These are phyloP conservation scores for Cairina moschata DNA, from an alignment of 2,113 vertebrate genomes.

Conservation along the genomic window DNA sequence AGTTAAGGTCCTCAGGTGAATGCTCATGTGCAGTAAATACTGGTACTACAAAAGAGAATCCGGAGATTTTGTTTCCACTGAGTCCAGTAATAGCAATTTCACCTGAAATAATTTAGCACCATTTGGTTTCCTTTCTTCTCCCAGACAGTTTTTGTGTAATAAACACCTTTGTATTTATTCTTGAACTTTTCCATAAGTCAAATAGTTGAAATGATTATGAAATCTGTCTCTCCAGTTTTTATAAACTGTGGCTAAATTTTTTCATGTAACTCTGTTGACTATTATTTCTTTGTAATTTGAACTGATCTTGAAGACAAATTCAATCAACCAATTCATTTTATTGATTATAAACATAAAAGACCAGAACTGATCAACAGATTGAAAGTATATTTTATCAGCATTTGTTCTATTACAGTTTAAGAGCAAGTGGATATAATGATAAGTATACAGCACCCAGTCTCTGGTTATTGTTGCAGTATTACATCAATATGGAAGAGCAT, in stretches of 20 bases:
- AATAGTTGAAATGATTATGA: neutral
- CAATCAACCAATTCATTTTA: neutral
- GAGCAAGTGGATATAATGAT: neutral
- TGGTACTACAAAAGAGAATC: neutral
- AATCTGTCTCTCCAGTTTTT: neutral
- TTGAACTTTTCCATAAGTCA: neutral
- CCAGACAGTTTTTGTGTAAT: neutral
- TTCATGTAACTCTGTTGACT: neutral
- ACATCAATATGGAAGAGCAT: neutral
- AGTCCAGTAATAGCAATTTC: neutral
- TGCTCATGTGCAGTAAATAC: neutral
- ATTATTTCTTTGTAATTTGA: neutral
- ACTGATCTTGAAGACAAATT: neutral
- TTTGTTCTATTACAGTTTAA: neutral
- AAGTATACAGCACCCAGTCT: no score
- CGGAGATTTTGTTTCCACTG: neutral
- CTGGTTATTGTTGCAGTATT: neutral
- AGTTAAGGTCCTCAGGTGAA: neutral
- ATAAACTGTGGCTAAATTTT: neutral
- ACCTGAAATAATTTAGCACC: neutral
- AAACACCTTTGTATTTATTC: neutral
- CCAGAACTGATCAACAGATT: neutral
- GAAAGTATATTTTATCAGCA: neutral
- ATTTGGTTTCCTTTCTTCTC: neutral
- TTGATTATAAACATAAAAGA: neutral